phyloP scores from a whole-genome alignment of 2,113 vertebrate species.

The Hydrochoerus hydrochaeris region DNA sequence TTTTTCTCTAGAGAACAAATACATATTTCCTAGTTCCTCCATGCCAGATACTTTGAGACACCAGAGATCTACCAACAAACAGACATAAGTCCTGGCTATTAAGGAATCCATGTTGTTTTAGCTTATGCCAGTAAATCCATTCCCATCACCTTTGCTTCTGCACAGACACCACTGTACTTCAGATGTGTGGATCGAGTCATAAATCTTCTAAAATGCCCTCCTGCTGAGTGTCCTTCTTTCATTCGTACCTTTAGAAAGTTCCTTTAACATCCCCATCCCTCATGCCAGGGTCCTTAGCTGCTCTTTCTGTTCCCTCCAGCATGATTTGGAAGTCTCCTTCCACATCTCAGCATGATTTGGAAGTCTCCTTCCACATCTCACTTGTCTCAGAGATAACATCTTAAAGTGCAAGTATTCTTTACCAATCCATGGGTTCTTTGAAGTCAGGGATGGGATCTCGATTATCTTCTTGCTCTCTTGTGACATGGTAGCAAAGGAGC shows the following conservation, averaged over 20 bases:
- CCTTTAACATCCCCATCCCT: background rate
- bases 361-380: background rate
- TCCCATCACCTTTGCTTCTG: background rate
- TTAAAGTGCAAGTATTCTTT: background rate
- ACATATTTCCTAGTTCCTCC: background rate
- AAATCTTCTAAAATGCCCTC: background rate
- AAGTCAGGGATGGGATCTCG: background rate
- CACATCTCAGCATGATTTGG: background rate
- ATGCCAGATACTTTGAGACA: background rate
- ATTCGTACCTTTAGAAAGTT: background rate
- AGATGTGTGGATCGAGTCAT: background rate
- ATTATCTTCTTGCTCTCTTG: background rate
- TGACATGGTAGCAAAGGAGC: background rate
- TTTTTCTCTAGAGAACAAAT: background rate
- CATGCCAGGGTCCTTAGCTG: background rate
- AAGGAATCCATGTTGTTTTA: background rate
- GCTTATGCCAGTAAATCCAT: background rate
- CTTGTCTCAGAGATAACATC: background rate
- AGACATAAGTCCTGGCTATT: background rate
- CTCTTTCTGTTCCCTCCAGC: background rate
- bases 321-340: background rate
- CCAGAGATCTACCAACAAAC: background rate
- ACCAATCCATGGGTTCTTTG: background rate
- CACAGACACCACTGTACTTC: background rate
- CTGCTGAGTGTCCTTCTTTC: background rate